These are phyloP conservation scores for Zaprionus camerounensis DNA, from an alignment of 1,140 invertebrate species.

Conservation along the genomic window DNA sequence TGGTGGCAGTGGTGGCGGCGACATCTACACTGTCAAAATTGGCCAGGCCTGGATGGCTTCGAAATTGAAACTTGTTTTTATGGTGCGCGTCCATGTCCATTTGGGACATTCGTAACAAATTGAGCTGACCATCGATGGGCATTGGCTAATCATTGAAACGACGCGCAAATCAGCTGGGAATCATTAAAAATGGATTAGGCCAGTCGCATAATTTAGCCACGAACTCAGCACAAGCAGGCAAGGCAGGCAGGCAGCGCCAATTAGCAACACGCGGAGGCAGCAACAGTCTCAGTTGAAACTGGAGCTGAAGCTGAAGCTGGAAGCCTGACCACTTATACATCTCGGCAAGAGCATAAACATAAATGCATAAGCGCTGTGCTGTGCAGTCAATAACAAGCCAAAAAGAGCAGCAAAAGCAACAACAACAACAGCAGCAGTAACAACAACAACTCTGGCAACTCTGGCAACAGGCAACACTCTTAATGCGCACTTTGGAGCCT, in stretches of 20 bases:
- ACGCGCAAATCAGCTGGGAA: constrained; percentile 39
- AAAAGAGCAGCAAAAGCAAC: constrained; percentile 39
- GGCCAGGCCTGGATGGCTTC: not conserved
- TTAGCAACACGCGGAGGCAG: constrained; percentile 40
- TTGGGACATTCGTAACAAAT: constrained; percentile 28
- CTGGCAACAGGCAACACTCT: constrained; percentile 42
- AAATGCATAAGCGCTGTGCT: constrained; percentile 56
- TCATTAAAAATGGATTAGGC: constrained; percentile 82
- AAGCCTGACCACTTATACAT: constrained; percentile 56
- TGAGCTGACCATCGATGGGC: constrained; percentile 15
- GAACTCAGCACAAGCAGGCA: not conserved
- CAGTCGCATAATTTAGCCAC: constrained; percentile 69
- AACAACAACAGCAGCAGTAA: constrained; percentile 20
- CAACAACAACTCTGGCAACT: constrained; percentile 30
- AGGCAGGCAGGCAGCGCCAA: constrained; percentile 30
- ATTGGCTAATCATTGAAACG: constrained; percentile 49
- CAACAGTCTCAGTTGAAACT: constrained; percentile 10
- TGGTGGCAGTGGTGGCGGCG: not conserved
- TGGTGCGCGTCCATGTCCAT: constrained; percentile 3
- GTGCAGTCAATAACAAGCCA: constrained; percentile 49
- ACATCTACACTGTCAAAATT: not conserved
- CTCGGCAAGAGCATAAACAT: constrained; percentile 56
- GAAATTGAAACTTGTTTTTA: constrained; percentile 41
- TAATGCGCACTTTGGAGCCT: constrained; percentile 77
- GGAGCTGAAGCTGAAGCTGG: constrained; percentile 8